Conservation (phyloP, 1,140 invertebrate species). For the Philopotamus ludificatus region DNA sequence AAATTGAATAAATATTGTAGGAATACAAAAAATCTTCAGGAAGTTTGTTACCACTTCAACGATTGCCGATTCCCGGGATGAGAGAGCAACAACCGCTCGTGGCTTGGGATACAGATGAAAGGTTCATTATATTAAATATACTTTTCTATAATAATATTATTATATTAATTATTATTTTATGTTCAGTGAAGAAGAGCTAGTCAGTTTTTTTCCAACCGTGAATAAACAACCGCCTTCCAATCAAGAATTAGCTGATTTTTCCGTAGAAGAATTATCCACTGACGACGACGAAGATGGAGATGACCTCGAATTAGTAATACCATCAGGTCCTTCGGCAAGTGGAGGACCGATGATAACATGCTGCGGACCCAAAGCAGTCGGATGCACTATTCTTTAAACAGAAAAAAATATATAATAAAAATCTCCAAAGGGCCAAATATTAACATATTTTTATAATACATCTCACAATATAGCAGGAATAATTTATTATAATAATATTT, state of each 20-base stretch:
- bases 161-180: conserved; percentile 3
- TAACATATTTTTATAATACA: too few species aligned
- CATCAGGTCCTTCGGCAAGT: conserved; percentile 18
- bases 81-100: conserved; percentile 62
- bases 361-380: conserved; percentile 10
- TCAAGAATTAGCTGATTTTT: conserved; percentile 31
- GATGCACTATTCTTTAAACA: conserved; percentile 13
- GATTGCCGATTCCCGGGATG: conserved; percentile 58
- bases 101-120: conserved; percentile 59
- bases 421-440: background rate
- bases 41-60: conserved; percentile 59
- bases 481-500: too few species aligned
- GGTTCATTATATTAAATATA: conserved; percentile 41
- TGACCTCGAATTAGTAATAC: conserved; percentile 33
- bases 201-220: conserved; percentile 31
- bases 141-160: background rate
- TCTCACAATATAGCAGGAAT: too few species aligned
- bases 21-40: conserved; percentile 58
- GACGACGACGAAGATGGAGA: conserved; percentile 38
- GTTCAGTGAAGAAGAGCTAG: conserved; percentile 38
- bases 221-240: background rate
- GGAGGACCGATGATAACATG: conserved; percentile 4
- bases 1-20: conserved; percentile 42
- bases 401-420: background rate
- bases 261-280: conserved; percentile 37